Evolutionary conservation across 1,140 invertebrate species (phyloP).

Genomic region (Drusus annulatus): DNA sequence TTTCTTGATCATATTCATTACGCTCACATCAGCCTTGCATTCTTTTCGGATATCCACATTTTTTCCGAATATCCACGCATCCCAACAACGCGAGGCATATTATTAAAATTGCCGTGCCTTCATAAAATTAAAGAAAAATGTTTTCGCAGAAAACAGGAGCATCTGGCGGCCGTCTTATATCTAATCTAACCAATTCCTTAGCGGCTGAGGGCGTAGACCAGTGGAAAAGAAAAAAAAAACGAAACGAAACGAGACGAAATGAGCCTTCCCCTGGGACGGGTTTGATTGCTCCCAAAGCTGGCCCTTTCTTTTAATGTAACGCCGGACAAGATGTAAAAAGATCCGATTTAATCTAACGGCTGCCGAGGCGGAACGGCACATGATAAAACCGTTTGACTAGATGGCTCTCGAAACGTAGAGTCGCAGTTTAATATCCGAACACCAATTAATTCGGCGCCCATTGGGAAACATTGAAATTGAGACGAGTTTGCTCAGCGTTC

Average conservation of each 20-base stretch:
- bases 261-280: not conserved
- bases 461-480: constrained; percentile 33
- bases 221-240: not conserved
- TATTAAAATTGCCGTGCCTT: too few species aligned
- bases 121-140: too few species aligned
- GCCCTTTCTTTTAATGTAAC: constrained; percentile 4
- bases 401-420: not conserved
- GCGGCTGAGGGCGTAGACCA: not conserved
- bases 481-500: constrained; percentile 35
- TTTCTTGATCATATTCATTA: too few species aligned
- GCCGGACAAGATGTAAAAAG: not conserved
- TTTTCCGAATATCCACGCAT: too few species aligned
- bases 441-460: constrained; percentile 25
- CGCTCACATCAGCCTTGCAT: too few species aligned
- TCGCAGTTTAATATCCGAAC: not conserved
- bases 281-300: constrained; percentile 12
- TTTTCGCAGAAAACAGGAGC: too few species aligned
- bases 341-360: not conserved
- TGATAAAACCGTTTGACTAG: not conserved
- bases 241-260: not conserved
- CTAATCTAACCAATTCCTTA: too few species aligned
- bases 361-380: too few species aligned
- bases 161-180: too few species aligned
- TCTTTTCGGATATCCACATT: too few species aligned
- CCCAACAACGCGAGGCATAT: too few species aligned